These are phyloP conservation scores for Hirudinaria manillensis DNA, from an alignment of 2,888 invertebrate species.

Conservation along the genomic window DNA sequence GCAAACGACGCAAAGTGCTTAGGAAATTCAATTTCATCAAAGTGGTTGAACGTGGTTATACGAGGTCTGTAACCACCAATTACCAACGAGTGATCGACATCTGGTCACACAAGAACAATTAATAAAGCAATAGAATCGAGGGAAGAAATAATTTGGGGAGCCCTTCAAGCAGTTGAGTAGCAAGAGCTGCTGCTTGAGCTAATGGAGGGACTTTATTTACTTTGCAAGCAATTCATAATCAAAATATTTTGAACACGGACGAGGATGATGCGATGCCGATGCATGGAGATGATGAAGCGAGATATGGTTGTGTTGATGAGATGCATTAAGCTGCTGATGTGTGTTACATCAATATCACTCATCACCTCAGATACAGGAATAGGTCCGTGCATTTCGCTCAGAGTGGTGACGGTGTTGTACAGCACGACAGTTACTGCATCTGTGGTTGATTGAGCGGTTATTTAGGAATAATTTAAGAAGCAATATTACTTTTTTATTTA, in stretches of 20 bases:
- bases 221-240: background rate
- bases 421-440: constrained; percentile 61
- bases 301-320: background rate
- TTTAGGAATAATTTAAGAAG: background rate
- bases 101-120: too few relatives aligned
- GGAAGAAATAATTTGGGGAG: too few relatives aligned
- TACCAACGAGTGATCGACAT: too few relatives aligned
- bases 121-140: too few relatives aligned
- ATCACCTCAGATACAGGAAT: constrained; percentile 45
- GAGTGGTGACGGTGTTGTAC: constrained; percentile 58
- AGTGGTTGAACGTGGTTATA: too few relatives aligned
- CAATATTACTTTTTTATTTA: background rate
- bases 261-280: background rate
- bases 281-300: background rate
- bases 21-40: too few relatives aligned
- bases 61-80: too few relatives aligned
- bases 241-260: background rate
- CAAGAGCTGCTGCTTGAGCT: too few relatives aligned
- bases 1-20: background rate
- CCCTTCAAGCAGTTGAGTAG: too few relatives aligned
- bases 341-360: background rate
- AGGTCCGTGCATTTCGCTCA: constrained; percentile 48
- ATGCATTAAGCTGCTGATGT: background rate
- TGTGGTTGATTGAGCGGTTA: constrained; percentile 37
- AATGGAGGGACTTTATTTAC: too few relatives aligned